Evolutionary conservation across 1,140 invertebrate genomes (phyloP).

Genomic region (Anoplophora glabripennis): DNA sequence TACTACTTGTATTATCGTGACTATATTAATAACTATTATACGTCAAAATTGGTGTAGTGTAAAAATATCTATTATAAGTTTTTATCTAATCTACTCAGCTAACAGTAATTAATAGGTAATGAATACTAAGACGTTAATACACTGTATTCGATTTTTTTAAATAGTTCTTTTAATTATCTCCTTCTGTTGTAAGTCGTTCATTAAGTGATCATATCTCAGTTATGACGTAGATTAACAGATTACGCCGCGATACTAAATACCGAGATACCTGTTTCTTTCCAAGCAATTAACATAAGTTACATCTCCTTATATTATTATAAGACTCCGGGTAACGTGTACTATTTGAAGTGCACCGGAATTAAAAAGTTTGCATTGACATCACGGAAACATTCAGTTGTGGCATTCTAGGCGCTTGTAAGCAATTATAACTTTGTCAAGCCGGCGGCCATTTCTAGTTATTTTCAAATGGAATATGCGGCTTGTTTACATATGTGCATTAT

Average conservation of each 20-base stretch:
- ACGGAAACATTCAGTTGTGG: constrained; percentile 22
- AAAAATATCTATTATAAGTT: no score
- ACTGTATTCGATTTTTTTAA: no score
- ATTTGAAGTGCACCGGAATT: constrained; percentile 13
- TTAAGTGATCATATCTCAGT: no score
- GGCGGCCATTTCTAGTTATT: constrained; percentile 8
- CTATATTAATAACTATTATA: no score
- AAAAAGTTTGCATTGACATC: constrained; percentile 9
- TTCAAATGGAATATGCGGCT: not conserved
- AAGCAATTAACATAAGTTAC: constrained; percentile 6
- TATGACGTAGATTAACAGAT: constrained; percentile 2
- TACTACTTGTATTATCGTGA: no score
- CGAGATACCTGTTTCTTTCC: not conserved
- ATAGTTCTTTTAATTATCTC: no score
- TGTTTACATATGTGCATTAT: no score
- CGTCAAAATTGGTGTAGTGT: no score
- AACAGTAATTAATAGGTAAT: no score
- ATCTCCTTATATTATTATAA: constrained; percentile 2
- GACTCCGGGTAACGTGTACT: not conserved
- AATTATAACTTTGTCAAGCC: constrained; percentile 23
- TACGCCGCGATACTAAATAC: constrained; percentile 2
- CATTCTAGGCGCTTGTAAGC: constrained; percentile 21
- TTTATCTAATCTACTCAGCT: no score
- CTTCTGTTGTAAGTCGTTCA: no score
- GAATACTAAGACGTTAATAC: no score